Percentiles rank a stretch among this genome's conserved stretches.
Evolutionary conservation across 2,113 vertebrate genomes (phyloP).

Genomic region (Hyaena hyaena): DNA sequence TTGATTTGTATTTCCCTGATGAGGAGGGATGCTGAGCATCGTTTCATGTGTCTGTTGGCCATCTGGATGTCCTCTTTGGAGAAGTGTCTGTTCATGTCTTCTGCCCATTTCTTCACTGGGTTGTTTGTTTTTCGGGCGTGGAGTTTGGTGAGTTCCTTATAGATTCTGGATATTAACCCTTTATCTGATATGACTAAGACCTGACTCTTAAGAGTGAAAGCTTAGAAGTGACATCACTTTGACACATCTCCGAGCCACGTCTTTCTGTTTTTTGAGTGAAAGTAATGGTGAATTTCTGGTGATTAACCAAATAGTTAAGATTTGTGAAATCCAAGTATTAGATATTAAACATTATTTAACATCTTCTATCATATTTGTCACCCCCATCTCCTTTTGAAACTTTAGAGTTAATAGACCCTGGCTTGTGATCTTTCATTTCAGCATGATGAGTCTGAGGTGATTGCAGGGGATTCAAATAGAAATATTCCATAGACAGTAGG

Average conservation of each 20-base stretch:
- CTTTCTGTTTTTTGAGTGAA: constrained; percentile 14
- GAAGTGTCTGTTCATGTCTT: too few relatives aligned
- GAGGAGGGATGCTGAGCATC: too few relatives aligned
- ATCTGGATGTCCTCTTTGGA: too few relatives aligned
- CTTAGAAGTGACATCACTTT: constrained; percentile 10
- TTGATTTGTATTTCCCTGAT: too few relatives aligned
- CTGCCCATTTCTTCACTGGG: too few relatives aligned
- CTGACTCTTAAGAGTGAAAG: constrained; percentile 26
- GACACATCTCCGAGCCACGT: constrained; percentile 3
- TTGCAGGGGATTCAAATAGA: constrained; percentile 23
- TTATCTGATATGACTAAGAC: background rate
- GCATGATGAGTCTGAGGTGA: constrained; percentile 15
- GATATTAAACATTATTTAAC: constrained; percentile 21
- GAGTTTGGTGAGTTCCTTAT: too few relatives aligned
- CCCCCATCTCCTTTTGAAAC: background rate
- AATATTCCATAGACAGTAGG: background rate
- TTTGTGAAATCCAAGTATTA: constrained; percentile 37
- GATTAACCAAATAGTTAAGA: constrained; percentile 55
- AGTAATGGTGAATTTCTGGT: constrained; percentile 24
- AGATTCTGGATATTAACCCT: too few relatives aligned
- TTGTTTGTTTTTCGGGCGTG: too few relatives aligned
- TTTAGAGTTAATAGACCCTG: constrained; percentile 6
- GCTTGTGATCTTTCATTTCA: constrained; percentile 24
- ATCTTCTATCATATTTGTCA: background rate
- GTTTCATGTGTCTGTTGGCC: too few relatives aligned